These are phyloP conservation scores for Agonopterix subpropinquella DNA, from an alignment of 2,888 invertebrate species.

Conservation along the genomic window DNA sequence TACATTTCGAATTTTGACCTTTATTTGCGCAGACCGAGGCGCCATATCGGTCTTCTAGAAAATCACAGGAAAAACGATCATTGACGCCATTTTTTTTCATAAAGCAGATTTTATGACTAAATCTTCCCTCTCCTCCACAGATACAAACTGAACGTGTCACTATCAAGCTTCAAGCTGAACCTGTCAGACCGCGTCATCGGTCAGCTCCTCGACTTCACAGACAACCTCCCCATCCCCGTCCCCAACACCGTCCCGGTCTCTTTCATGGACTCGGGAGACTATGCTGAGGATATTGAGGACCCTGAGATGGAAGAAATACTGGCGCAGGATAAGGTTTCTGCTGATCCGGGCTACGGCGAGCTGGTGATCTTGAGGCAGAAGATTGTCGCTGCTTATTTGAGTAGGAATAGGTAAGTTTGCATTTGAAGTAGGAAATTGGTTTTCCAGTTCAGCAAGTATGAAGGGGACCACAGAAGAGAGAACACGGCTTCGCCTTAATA, in stretches of 20 bases:
- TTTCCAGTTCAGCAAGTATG: neutral
- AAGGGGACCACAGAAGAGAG: neutral
- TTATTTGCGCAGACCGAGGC: too few species aligned
- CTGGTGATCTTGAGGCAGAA: conserved; percentile 56
- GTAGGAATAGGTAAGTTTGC: conserved; percentile 45
- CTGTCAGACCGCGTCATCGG: conserved; percentile 83
- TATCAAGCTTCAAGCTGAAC: conserved; percentile 84
- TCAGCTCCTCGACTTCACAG: conserved; percentile 78
- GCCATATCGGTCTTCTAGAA: too few species aligned
- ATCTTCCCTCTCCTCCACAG: conserved; percentile 56
- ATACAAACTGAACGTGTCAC: conserved; percentile 83
- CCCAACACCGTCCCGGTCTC: conserved; percentile 67
- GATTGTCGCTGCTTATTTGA: conserved; percentile 60
- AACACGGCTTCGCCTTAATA: too few species aligned
- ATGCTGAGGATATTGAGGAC: conserved; percentile 45
- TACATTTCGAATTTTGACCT: too few species aligned
- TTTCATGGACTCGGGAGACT: conserved; percentile 61
- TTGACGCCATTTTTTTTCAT: too few species aligned
- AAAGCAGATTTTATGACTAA: too few species aligned
- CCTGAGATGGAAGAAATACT: conserved; percentile 40
- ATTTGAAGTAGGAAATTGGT: neutral
- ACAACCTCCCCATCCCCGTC: conserved; percentile 60
- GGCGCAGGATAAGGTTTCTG: conserved; percentile 41
- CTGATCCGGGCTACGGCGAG: conserved; percentile 55
- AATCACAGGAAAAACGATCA: too few species aligned